Conservation (phyloP, 2,888 invertebrate species). For the Mechanitis messenoides region DNA sequence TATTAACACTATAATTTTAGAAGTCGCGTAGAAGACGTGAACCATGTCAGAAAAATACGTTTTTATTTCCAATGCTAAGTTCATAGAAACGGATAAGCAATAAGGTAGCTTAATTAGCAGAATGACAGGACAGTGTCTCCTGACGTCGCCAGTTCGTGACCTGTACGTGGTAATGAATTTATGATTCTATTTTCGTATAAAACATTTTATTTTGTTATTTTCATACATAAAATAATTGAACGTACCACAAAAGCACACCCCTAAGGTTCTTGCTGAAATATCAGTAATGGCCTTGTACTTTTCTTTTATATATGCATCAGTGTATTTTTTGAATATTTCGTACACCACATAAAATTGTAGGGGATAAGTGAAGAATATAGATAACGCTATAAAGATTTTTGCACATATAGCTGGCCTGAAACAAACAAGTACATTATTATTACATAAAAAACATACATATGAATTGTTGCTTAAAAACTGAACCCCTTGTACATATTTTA, state of each 20-base stretch:
- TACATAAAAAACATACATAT: not conserved
- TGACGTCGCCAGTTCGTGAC: no score
- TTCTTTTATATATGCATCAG: slow-evolving; percentile 80
- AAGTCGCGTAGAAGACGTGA: no score
- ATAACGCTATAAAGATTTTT: slow-evolving; percentile 89
- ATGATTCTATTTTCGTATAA: no score
- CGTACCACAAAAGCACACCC: slow-evolving; percentile 65
- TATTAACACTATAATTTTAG: no score
- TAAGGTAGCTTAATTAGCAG: no score
- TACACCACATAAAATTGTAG: slow-evolving; percentile 96
- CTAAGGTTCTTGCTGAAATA: slow-evolving; percentile 47
- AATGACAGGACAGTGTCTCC: no score
- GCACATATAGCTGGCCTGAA: slow-evolving; percentile 85
- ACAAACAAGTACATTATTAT: slow-evolving; percentile 30
- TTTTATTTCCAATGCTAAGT: no score
- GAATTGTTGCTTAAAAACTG: no score
- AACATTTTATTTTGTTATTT: not conserved
- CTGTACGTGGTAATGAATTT: no score
- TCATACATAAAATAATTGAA: not conserved
- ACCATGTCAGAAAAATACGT: no score
- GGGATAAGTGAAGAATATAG: slow-evolving; percentile 94
- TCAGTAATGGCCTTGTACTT: slow-evolving; percentile 46
- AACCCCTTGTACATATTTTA: no score
- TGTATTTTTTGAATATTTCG: slow-evolving; percentile 88
- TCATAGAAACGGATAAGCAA: no score